A percentile compares a stretch with the other conserved stretches of the same genome.
Evolutionary conservation across 30 jellyfish, hydroid and myxozoan genomes (phyloP).

Genomic region (Chironex yamaguchii): DNA sequence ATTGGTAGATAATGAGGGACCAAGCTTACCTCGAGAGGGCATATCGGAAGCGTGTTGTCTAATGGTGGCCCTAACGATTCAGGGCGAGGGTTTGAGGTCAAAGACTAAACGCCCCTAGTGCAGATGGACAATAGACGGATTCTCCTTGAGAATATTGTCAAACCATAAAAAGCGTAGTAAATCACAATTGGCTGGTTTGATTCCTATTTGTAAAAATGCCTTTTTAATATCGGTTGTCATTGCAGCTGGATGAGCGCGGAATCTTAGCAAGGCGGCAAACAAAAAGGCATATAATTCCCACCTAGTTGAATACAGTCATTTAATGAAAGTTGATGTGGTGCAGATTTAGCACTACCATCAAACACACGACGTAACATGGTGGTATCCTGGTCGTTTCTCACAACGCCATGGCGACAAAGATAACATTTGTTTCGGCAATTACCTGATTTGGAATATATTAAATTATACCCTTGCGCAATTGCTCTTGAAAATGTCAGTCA

Average conservation of each 20-base stretch:
- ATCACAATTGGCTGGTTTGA: constrained; percentile 7
- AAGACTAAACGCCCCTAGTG: constrained; percentile 35
- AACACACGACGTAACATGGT: constrained; percentile 60
- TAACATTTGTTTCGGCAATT: not conserved
- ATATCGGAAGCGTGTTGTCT: constrained; percentile 57
- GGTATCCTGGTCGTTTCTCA: constrained; percentile 28
- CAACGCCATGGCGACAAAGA: constrained; percentile 67
- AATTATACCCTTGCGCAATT: constrained; percentile 31
- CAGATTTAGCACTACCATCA: constrained; percentile 61
- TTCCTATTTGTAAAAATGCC: constrained; percentile 51
- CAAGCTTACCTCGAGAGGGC: constrained; percentile 42
- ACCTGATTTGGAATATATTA: constrained; percentile 50
- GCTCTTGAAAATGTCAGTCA: constrained; percentile 54
- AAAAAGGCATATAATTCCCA: constrained; percentile 42
- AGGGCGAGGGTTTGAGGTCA: constrained; percentile 28
- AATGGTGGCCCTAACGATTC: constrained; percentile 45
- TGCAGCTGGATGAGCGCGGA: constrained; percentile 48
- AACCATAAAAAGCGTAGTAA: constrained; percentile 20
- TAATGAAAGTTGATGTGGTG: constrained; percentile 4
- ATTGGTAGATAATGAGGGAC: not conserved
- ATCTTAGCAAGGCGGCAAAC: constrained; percentile 58
- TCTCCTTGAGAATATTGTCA: constrained; percentile 2
- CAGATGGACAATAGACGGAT: constrained; percentile 33
- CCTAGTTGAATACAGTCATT: constrained; percentile 54
- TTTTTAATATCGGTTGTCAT: constrained; percentile 57